Percentiles rank a stretch among this genome's conserved stretches.
These are phyloP conservation scores for Cladopsammia gracilis DNA, from an alignment of 64 coral and sea anemone genomes.

Conservation along the genomic window DNA sequence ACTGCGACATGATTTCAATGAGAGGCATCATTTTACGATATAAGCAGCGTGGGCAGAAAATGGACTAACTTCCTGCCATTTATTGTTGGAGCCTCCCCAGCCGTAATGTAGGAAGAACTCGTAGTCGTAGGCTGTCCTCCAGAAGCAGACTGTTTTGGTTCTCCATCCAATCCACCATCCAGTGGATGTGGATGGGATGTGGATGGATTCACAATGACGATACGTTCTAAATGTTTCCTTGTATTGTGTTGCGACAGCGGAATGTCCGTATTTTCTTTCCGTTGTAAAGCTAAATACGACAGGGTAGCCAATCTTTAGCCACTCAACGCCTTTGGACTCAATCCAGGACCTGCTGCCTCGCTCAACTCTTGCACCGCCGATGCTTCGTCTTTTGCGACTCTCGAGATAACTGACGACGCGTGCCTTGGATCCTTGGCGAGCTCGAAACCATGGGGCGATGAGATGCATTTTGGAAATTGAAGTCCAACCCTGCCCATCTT, in stretches of 20 bases:
- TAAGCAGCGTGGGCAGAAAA: not conserved
- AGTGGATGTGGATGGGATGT: not conserved
- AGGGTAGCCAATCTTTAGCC: conserved; percentile 45
- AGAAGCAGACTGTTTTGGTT: not conserved
- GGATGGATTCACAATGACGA: not conserved
- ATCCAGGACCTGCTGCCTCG: conserved; percentile 5
- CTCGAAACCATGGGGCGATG: conserved; percentile 51
- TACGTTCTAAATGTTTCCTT: not conserved
- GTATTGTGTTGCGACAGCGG: conserved; percentile 60
- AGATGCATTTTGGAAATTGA: not conserved
- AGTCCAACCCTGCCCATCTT: conserved; percentile 28
- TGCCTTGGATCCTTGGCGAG: conserved; percentile 8
- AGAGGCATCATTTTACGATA: too few relatives aligned
- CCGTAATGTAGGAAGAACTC: conserved; percentile 39
- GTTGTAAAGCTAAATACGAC: conserved; percentile 5
- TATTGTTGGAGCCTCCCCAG: conserved; percentile 35
- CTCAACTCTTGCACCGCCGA: not conserved
- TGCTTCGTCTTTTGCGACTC: not conserved
- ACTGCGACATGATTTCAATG: too few relatives aligned
- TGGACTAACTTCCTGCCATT: not conserved
- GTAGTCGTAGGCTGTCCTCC: not conserved
- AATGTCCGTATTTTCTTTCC: not conserved
- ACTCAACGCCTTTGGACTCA: not conserved
- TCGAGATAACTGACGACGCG: not conserved
- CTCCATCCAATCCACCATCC: not conserved